Evolutionary conservation across 2,888 invertebrate species (phyloP), one percentile per base, ranked within the genome.

Genomic region (Clostera curtula): DNA sequence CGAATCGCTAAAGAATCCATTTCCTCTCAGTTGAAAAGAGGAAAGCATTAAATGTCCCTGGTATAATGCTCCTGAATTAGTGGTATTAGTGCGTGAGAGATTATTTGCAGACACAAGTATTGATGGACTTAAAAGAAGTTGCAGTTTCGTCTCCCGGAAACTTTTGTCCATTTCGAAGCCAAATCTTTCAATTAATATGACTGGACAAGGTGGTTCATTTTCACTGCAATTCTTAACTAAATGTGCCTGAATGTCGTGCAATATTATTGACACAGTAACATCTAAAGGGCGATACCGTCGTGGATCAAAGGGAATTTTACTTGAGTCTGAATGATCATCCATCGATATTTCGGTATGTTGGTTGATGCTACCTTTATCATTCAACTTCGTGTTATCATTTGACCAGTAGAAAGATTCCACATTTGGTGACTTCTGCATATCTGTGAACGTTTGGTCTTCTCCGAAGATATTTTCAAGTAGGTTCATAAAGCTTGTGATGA

Each of bases 161-260:
- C 90, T 88, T 68, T 98, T 99, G 63, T 95, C 94, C 94, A 99
- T 93, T 86, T 99, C 99, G 69, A 99, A 97, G 1, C 96, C 96
- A 43, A 99, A 90, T 39, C 97, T 87, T 73, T 98, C 97, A 21
- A 96, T 88, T 10, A 95, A 71, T 34, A 96, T 88, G 4, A 94
- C 90, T 0, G 96, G 98, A 67, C 97, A 97, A 0, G 96, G 93
- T 1, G 96, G 93, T 73, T 96, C 96, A 47, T 89, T 90, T 36
- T 93, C 92, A 46, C 90, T 93, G 63, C 97, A 97, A 71, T 95
- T 96, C 87, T 95, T 95, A 4, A 96, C 87, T 34, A 98, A 82
- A 83, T 98, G 98, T 1, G 93, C 97, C 62, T 97, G 96, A 46
- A 98, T 92, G 57, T 98, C 97, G 65, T 97, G 97, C 61, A 98